Base-by-base conservation (phyloP, 1,140 invertebrate genomes). In the Gyrodactylus salaris region DNA sequence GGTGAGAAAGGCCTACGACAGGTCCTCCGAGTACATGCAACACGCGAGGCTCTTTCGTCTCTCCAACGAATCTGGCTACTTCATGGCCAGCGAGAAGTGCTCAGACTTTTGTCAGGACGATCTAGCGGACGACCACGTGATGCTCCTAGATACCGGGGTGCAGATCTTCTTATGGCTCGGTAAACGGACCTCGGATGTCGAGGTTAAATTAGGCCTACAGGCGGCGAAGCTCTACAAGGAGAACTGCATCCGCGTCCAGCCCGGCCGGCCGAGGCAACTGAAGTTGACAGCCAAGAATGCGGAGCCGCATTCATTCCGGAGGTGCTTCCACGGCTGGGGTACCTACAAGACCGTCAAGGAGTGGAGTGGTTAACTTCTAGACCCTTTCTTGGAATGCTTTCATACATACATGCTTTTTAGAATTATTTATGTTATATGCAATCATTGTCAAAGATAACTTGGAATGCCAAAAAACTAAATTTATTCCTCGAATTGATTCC, bases 61-160 rank as follows among this genome's bases (percentile, higher is more conserved):
- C 81, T 97, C 93, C 7, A 99, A 98, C 81, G 94, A 98, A 78
- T 96, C 96, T 80, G 95, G 95, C 24, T 98, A 96, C 80, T 99
- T 98, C 78, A 89, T 89, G 1, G 91, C 98, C 2, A 95, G 92
- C 24, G 95, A 99, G 81, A 99, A 99, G 79, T 98, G 94, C 83
- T 89, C 91, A 0, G 95, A 99, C 82, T 99, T 99, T 82, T 99
- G 94, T 82, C 95, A 91, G 87, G 95, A 99, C 81, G 95, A 99
- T 83, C 83, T 99, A 76, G 92, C 93, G 26, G 93, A 98, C 83
- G 93, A 98, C 80, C 94, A 98, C 81, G 96, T 98, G 19, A 99
- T 99, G 95, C 91, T 99, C 75, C 82, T 99, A 74, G 95, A 99
- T 81, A 97, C 94, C 79, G 95, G 95, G 0, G 87, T 91, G 78